Percentiles rank a stretch among this genome's conserved stretches.
Evolutionary conservation across 1,140 invertebrate genomes (phyloP).

Genomic region (Sitophilus oryzae): DNA sequence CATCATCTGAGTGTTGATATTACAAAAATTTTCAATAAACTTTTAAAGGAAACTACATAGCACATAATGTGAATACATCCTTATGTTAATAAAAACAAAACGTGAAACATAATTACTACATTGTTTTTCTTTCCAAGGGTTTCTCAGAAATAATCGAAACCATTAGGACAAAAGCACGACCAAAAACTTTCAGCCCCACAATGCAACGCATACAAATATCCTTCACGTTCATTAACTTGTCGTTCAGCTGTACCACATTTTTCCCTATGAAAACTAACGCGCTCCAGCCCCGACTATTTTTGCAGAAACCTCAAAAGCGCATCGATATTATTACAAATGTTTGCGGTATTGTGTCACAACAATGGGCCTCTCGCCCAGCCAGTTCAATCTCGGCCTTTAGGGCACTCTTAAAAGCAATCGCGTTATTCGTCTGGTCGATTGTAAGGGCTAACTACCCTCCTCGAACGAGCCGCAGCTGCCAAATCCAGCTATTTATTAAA

Average conservation of each 20-base stretch:
- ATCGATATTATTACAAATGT: slow-evolving; percentile 39
- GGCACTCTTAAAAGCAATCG: background rate
- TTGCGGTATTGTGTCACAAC: slow-evolving; percentile 35
- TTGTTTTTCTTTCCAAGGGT: too few species aligned
- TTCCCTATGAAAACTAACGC: slow-evolving; percentile 19
- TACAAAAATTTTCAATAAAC: too few species aligned
- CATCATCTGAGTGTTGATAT: too few species aligned
- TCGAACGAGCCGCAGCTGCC: slow-evolving; percentile 34
- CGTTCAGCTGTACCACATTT: slow-evolving; percentile 5
- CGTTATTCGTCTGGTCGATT: slow-evolving; percentile 5
- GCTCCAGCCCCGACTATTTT: slow-evolving; percentile 24
- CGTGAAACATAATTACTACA: too few species aligned
- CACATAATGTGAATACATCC: too few species aligned
- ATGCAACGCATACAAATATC: too few species aligned
- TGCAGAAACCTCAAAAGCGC: slow-evolving; percentile 35
- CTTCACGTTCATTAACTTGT: slow-evolving; percentile 11
- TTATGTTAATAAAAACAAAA: too few species aligned
- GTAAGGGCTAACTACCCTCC: slow-evolving; percentile 32
- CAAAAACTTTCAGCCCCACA: too few species aligned
- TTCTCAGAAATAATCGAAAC: too few species aligned
- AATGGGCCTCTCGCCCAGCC: slow-evolving; percentile 21
- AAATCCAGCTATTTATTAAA: slow-evolving; percentile 43
- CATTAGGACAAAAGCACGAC: too few species aligned
- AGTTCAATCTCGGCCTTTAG: background rate
- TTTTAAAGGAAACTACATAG: too few species aligned